Evolutionary conservation across 2,888 invertebrate species (phyloP), one percentile per base, ranked within the genome.

Genomic region (Lasioglossum pauxillum): DNA sequence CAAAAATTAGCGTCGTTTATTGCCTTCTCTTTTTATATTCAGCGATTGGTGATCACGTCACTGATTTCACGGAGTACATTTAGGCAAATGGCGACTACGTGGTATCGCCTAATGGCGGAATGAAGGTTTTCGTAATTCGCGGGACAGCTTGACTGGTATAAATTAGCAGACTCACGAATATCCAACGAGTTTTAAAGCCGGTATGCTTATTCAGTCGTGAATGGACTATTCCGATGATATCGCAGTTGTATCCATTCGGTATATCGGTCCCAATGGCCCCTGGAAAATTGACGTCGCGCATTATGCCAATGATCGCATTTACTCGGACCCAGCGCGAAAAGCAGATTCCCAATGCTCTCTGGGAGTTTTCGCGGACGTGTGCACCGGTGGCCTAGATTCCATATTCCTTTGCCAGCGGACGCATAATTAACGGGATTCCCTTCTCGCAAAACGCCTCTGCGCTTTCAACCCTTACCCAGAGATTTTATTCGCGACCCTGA

Each of bases 291-390:
- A 84, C 87, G 82, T 71, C 64, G 79, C 71, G 79, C 72, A 87
- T 84, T 88, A 88, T 88, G 87, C 77, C 84, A 87, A 88, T 87
- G 87, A 84, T 79, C 74, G 79, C 84, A 71, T 76, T 87, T 82
- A 72, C 72, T 57, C 73, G 57, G 73, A 41, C 73, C 60, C 60
- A 57, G 60, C 64, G 35, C 64, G 64, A 57, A 57, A n/a, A 2
- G 46, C 60, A 49, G 72, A 53, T 79, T 78, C 44, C 57, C 27
- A 71, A 76, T 67, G 73, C 60, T 53, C 83, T 69, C 46, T 1
- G 74, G 72, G 75, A 64, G 38, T 35, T 75, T 71, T 75, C 27
- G 8, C 31, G 46, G 23, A 27, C 53, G 57, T 46, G 46, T 72
- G 67, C 60, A 8, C 78, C 44, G 46, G 31, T 57, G 60, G 75